Base-by-base conservation (phyloP, 1,140 invertebrate species). In the Drosophila ficusphila region DNA sequence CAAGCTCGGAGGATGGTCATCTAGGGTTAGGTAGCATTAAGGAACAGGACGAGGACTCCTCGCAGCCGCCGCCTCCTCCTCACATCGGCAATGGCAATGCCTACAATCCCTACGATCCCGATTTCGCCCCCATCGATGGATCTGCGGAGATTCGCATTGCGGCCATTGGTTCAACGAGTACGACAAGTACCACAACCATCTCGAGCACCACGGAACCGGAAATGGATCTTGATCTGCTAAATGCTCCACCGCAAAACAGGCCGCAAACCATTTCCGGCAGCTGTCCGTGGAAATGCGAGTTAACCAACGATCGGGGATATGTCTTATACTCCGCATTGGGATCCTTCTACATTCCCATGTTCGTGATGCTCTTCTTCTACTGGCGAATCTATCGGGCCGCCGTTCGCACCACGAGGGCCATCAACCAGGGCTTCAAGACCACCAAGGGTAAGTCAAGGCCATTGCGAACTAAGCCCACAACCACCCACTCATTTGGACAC, bases 361-460 rank as follows among this genome's bases (percentile, higher is more conserved):
- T 96, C n/a, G 96, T 98, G n/a, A 98, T 98, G 96, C 93, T 98
- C 5, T 97, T 97, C 85, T 97, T 98, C 14, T 98, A 98, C 83
- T 95, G 96, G 21, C 95, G 96, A 70, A 98, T 98, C 89, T 97
- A 97, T 8, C 95, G 96, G 71, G 96, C 97, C 12, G 96, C 97
- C 2, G 95, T 96, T 0, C 93, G 95, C 65, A 92, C 93, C 92
- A 81, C 93, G 89, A 49, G 93, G 90, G 79, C 86, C 92, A 64
- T 92, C 79, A 97, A 97, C 92, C 96, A 97, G 92, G 94, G 98
- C 52, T 98, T 98, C 90, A 94, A 97, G 60, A 98, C 97, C 31
- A 98, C 97, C 11, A 98, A 97, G 93, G 94, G 95, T 92, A 86
- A 91, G 89, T 78, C 12, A 41, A 23, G 49, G 12, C 12, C 38